Base-by-base conservation (phyloP, 2,797 vertebrate genomes). In the Danio albolineatus region DNA sequence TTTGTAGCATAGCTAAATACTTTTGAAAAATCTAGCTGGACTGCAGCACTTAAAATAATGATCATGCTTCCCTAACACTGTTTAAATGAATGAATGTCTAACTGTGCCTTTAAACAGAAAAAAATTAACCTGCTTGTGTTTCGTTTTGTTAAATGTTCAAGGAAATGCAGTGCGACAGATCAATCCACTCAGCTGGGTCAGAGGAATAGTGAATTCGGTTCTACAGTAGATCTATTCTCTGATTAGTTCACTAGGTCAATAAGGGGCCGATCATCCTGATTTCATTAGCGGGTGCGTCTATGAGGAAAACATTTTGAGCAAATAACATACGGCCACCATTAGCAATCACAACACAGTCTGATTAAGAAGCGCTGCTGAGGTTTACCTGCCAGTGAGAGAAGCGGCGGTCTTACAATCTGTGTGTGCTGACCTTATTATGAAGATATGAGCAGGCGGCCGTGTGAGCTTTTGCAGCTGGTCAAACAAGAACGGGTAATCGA, bases 401-500 rank as follows among this genome's bases (percentile, higher is more conserved):
- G 39, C 10, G 1, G 53, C 10, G 64, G 19, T 48, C 49, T 61
- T 43, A 60, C 67, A 66, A 43, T 41, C 9, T 54, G 21, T 57
- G 49, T 62, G 54, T 62, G 61, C 61, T 57, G 53, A 65, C 60
- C 56, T 83, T 76, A 54, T 51, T 46, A 66, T 59, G 28, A 44
- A 21, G 13, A 46, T 59, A 36, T 21, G 5, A 38, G 67, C 10
- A 80, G 49, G 73, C 19, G 41, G 62, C 80, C 75, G 71, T 65
- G 48, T 77, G 69, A 82, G 64, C 57, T 51, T 77, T 80, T 61
- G 53, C 60, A 84, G 79, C 48, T 66, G 67, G 62, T 74, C 81
- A 77, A 70, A 71, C 73, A 80, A 78, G 73, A 81, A 78, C 46
- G 51, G 64, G 51, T 74, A 82, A 77, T 82, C 67, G 67, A 85